phyloP scores from a whole-genome alignment of 1,140 invertebrate species.

The Gonatopus flavifemur region DNA sequence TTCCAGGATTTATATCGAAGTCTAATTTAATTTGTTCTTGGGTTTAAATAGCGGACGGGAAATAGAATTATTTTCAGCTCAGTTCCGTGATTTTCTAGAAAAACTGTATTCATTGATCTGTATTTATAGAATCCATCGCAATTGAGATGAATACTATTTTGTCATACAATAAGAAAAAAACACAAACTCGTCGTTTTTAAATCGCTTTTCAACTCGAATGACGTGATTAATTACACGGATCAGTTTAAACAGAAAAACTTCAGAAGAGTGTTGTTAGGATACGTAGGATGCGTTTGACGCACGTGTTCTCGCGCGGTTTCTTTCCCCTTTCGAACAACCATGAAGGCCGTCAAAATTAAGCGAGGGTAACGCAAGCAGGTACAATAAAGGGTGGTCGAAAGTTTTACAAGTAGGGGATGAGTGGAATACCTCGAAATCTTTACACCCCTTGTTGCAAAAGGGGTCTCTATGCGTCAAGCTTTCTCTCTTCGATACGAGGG shows the following conservation, averaged over 20 bases:
- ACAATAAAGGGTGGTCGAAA: constrained; percentile 15
- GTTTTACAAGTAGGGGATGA: constrained; percentile 20
- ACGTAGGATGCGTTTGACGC: too few relatives aligned
- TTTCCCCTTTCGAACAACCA: background rate
- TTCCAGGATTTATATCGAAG: constrained; percentile 25
- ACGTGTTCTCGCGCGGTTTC: too few relatives aligned
- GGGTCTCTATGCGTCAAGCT: constrained; percentile 11
- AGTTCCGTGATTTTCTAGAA: background rate
- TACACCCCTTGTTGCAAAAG: constrained; percentile 32
- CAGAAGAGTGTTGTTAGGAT: too few relatives aligned
- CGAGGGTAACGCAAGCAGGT: constrained; percentile 9
- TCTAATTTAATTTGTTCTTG: constrained; percentile 26
- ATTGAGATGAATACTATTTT: too few relatives aligned
- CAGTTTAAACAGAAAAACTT: too few relatives aligned
- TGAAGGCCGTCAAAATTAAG: constrained; percentile 19
- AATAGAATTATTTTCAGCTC: constrained; percentile 8
- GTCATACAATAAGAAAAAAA: too few relatives aligned
- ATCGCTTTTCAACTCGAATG: too few relatives aligned
- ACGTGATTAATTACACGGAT: too few relatives aligned
- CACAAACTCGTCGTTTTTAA: too few relatives aligned
- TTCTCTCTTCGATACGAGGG: too few relatives aligned
- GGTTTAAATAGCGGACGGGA: constrained; percentile 28
- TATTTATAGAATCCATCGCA: too few relatives aligned
- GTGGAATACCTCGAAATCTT: constrained; percentile 26
- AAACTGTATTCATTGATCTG: too few relatives aligned